Evolutionary conservation across 2,113 vertebrate genomes (phyloP).

Genomic region (Plectropomus leopardus): DNA sequence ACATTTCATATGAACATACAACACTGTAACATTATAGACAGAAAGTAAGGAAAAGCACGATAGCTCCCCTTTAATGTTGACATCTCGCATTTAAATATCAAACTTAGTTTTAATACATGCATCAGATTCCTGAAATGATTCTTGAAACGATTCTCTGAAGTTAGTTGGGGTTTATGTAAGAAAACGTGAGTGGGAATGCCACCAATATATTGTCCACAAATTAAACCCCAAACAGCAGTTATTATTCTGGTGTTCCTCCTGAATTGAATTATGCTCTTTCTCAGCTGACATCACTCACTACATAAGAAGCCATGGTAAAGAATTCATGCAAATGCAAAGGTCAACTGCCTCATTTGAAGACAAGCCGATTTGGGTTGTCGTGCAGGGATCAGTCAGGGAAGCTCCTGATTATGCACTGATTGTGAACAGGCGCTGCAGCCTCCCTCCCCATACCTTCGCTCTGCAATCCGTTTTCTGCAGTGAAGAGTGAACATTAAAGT

Average conservation of each 20-base stretch:
- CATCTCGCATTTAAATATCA: neutral
- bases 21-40: too few relatives aligned
- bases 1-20: too few relatives aligned
- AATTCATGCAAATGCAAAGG: constrained; percentile 4
- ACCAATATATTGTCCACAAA: neutral
- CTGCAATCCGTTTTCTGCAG: constrained; percentile 74
- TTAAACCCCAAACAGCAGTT: neutral
- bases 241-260: neutral
- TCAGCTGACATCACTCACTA: neutral
- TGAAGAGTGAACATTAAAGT: constrained; percentile 78
- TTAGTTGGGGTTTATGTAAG: neutral
- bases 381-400: neutral
- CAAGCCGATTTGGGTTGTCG: neutral
- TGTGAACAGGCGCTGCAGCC: constrained; percentile 16
- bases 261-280: neutral
- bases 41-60: too few relatives aligned
- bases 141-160: too few relatives aligned
- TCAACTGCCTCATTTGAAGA: neutral
- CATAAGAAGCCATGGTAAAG: neutral
- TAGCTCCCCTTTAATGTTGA: neutral
- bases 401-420: constrained; percentile 38
- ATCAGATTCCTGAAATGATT: neutral
- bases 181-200: neutral
- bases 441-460: constrained; percentile 54
- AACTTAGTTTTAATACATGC: neutral